Base-by-base conservation (phyloP, 2,888 invertebrate genomes). In the Notocelia uddmanniana region DNA sequence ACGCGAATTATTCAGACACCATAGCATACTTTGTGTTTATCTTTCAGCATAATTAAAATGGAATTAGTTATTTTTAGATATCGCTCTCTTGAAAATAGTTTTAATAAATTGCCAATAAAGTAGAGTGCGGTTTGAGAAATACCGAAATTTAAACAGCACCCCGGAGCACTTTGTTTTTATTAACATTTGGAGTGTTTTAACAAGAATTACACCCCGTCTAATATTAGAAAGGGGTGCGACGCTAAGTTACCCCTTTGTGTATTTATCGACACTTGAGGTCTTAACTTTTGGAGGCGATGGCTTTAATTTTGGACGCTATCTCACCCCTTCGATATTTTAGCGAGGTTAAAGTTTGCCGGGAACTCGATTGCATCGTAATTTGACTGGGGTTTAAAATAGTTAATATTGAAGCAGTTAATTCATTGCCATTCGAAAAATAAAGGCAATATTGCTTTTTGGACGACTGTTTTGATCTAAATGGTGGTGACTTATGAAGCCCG, bases 261-360 rank as follows among this genome's bases (percentile, higher is more conserved):
- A 68, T 72, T 72, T 72, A 72, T 72, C 72, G 72, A 72, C 72
- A 72, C 72, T 68, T 55, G 57, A 62, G 68, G 68, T 68, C 72
- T 72, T 72, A 72, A 72, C 71, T 72, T 72, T 62, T 68, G 72
- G 21, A 60, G 34, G 72, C 67, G 68, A 72, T 62, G 72, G 62
- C 55, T 72, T 72, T 72, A 72, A 72, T 72, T 72, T 68, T 68
- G 58, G 66, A 18, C 60, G 68, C 72, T 57, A 68, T 72, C 67
- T 55, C 54, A 60, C 71, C 69, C 69, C 63, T 63, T 57, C 55
- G 45, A 26, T 69, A 57, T 63, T 66, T 54, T 26, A 66, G 62
- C 52, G 71, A 55, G 60, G 60, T 67, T 58, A 72, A 68, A 66
- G 55, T 60, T 66, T 60, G 60, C 19, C 41, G 55, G 68, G 50